Base-by-base conservation (phyloP, 2,113 vertebrate genomes). In the Gnathonemus longibarbis region DNA sequence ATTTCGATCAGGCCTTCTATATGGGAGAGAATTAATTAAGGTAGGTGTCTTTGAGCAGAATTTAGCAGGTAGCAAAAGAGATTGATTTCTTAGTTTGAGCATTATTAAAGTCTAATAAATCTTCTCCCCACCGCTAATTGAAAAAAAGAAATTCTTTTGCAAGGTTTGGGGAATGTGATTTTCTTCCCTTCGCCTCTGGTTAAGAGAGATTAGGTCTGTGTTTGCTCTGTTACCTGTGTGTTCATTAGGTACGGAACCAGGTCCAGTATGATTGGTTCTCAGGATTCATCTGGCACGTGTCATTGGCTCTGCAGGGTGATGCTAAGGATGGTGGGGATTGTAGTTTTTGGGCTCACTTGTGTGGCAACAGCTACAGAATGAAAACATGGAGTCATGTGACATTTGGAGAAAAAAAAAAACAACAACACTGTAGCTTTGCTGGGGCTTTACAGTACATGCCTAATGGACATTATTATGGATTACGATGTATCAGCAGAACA, bases 71-170 rank as follows among this genome's bases (percentile, higher is more conserved):
- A 35, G 21, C 85, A 87, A 53, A 52, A 53, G 13, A 53, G 49
- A 87, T 53, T 87, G 85, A 53, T 87, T 87, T 87, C 85, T 35
- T 87, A 53, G 49, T 87, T 87, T 87, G 49, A 87, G 24, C 84
- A 87, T 53, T 87, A 53, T 53, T 87, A 87, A 87, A 87, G 39
- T 87, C 31, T 39, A 53, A 84, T 84, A 84, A 84, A 84, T 84
- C 83, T 84, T 84, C 45, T 84, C 45, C 45, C 21, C 45, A 48
- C 83, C 11, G 42, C 45, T 84, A 84, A 84, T 84, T 84, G 39
- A 31, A 84, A 84, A 84, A 48, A 46, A 84, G 35, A n/a, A 62
- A 62, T 84, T 84, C 13, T 80, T 84, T 48, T 45, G 45, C 48
- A 48, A 84, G 45, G 83, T 84, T 84, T 84, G 24, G 45, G 5